Conservation (phyloP, 2,113 vertebrate species). For the Entomyzon cyanotis region DNA sequence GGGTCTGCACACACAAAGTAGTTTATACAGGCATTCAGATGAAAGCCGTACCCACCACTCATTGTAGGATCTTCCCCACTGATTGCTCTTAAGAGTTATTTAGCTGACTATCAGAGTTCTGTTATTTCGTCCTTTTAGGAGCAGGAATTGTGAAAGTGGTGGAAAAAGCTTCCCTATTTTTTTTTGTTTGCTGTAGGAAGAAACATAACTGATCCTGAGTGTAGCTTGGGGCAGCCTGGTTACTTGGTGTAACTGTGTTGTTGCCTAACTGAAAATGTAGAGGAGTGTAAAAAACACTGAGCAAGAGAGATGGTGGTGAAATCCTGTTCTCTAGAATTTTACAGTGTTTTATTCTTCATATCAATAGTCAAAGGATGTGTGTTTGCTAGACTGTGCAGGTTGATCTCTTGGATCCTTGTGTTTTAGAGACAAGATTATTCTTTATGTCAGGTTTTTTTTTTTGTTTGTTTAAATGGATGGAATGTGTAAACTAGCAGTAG, state of each 20-base stretch:
- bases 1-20: not conserved
- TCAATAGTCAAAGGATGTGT: not conserved
- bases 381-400: not conserved
- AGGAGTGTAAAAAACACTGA: not conserved
- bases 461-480: not conserved
- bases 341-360: not conserved
- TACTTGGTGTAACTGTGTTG: not conserved
- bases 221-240: not conserved
- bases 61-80: not conserved
- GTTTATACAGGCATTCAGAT: not conserved
- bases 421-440: not conserved
- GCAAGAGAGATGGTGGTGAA: not conserved
- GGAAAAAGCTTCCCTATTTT: not conserved
- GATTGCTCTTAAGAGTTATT: not conserved
- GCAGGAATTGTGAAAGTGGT: not conserved
- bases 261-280: not conserved
- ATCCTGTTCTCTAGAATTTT: not conserved
- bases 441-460: not conserved
- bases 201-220: fast-evolving
- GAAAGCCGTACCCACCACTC: not conserved
- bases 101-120: not conserved
- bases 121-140: not conserved
- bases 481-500: not conserved
- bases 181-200: not conserved
- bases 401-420: not conserved